Base-by-base conservation (phyloP, 2,113 vertebrate genomes). In the Channa argus region DNA sequence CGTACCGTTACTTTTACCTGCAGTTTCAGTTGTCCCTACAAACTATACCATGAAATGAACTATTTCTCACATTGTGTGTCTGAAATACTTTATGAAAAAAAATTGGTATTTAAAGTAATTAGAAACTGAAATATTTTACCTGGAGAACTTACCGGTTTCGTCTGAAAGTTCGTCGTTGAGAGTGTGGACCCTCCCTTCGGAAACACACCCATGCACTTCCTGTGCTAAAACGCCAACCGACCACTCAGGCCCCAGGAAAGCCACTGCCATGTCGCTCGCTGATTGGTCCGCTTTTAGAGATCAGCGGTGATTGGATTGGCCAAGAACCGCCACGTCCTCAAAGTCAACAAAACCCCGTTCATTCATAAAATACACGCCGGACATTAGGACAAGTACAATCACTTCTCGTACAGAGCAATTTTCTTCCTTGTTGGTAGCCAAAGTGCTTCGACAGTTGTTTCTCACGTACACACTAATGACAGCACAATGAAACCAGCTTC, bases 281-380 rank as follows among this genome's bases (percentile, higher is more conserved):
- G 34, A 94, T 93, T 94, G 93, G 94, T 92, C 89, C 85, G 88
- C 88, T 91, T 88, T 81, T 74, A 24, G 71, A 9, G 71, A 54
- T 58, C 60, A 69, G n/a, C 56, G 75, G 53, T 86, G 80, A 90
- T 92, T 84, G 87, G 89, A 94, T 94, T 94, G 93, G 94, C 75
- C 84, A 36, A 91, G 74, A 93, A 91, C 76, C 93, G 94, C 94
- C 94, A 95, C 94, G 94, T 95, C 86, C 90, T 82, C 94, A 95
- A 87, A 83, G 80, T 62, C 77, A 86, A 81, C 72, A 85, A 72
- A 69, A 53, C 6, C 33, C 3, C 13, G 53, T 79, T 83, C 83
- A 87, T 88, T 90, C 84, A 86, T 63, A 65, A 83, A 93, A 15
- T 4, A 3, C 76, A 65, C 47, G 3, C 6, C 3, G 12, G 15